Base-by-base conservation (phyloP, 2,113 vertebrate genomes). In the Lophius piscatorius region DNA sequence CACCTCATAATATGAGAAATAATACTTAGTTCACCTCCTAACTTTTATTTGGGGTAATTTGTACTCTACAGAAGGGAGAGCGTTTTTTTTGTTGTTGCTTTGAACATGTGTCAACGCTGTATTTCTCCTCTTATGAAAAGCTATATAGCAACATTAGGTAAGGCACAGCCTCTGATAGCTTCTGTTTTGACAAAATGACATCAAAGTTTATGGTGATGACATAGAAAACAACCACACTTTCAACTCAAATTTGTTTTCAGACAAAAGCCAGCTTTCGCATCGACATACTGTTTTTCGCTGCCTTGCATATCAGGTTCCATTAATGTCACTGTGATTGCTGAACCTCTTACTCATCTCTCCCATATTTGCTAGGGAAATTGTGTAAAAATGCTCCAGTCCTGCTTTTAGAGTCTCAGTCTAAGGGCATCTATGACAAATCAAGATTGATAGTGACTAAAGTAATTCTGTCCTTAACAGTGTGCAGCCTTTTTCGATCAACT, bases 321-420 rank as follows among this genome's bases (percentile, higher is more conserved):
- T 80, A 81, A 62, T 20, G 44, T 83, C 76, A 84, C 29, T 29
- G 24, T 55, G 67, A 74, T 69, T 63, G 58, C 61, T 68, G 44
- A 67, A 68, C 21, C 49, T 70, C 59, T 71, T 40, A 61, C 40
- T 71, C 35, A 39, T 45, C 39, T 41, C 28, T 41, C 29, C 23
- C 46, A 28, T 42, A 44, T 69, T 62, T 69, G 20, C 59, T 68
- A 8, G 51, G n/a, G 21, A 35, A 70, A 56, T 70, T 60, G 45
- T 70, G 49, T 50, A 52, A 68, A 74, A 70, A 60, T 22, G 8
- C 44, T 38, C 4, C 14, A 48, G 24, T 6, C 5, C 26, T 59
- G 51, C 51, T 72, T 69, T 70, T 69, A 50, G 18, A 60, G 48
- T 36, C 38, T 48, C 17, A 14, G 21, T 55, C 13, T 38, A 20